Evolutionary conservation across 1,140 invertebrate genomes (phyloP), one percentile per base, ranked within the genome.

Genomic region (Drosophila punjabiensis): DNA sequence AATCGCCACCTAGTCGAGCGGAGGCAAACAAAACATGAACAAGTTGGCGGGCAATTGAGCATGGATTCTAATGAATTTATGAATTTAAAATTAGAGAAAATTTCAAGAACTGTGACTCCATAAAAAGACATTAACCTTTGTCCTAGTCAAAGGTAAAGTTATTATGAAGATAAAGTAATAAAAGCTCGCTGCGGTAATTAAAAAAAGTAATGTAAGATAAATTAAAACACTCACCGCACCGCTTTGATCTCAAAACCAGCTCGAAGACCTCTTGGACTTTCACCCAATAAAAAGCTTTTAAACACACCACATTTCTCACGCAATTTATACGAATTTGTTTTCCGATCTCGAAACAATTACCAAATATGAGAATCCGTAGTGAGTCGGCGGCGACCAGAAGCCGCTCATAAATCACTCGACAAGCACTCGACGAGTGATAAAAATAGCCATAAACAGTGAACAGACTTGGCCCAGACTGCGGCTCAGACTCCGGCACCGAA

Each of bases 351-450:
- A 47, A 79, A 53, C 53, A 58, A 70, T 74, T 58, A 80, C 64
- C 56, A 50, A 63, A 67, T 61, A 59, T 83, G 28, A 66, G 50
- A 62, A 61, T 37, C 37, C n/a, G 39, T 35, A 20, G 39, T 76
- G 56, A 83, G 61, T 47, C 56, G 56, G 62, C 74, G 56, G 62
- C 74, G 56, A 35, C 70, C 76, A 69, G 77, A 63, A 88, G 84
- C 67, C 30, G 48, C 30, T 53, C 61, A 81, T 70, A 88, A 88
- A 88, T 77, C 61, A 74, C 68, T 83, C 55, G 76, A 74, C 60
- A 80, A 80, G 64, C 55, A 77, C 80, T 73, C 47, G 64, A 74
- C 33, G 33, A 68, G 64, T 74, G 71, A 77, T 89, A 87, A 89
- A 84, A 84, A 86, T 60, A 62, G 71, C 74, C 80, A 73, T 83